Base-by-base conservation (phyloP, 2,888 invertebrate genomes). In the Microdon myrmicae region DNA sequence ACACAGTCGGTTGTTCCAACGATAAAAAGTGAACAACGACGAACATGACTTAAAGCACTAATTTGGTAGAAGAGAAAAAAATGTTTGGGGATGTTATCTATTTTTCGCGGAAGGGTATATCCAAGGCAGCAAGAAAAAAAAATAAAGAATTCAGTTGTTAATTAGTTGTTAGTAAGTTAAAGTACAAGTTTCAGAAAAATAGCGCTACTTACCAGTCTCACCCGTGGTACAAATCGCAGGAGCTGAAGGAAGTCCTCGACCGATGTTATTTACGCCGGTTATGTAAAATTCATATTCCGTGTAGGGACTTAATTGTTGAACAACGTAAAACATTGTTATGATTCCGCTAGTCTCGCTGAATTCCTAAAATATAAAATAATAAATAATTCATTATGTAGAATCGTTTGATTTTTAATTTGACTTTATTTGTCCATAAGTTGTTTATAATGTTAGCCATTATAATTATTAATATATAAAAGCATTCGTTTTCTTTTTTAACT, bases 221-320 rank as follows among this genome's bases (percentile, higher is more conserved):
- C 94, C 96, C 14, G 98, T 99, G 69, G 95, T 96, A 73, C 95
- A 91, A 74, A 92, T 89, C 31, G 91, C 91, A 1, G 96, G 90
- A 13, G 88, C 83, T 68, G 96, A 96, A 2, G 94, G 90, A 23
- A 90, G 89, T 23, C 98, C 96, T 61, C 94, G 85, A 29, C 98
- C 98, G 69, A 96, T 92, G 79, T 89, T 90, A 83, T 96, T 98
- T 44, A 94, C 94, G 14, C 96, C 96, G 71, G 94, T 90, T 69
- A 98, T 94, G 79, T 90, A 92, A 85, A 98, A 92, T 81, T 96
- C 95, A 81, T 98, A 98, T 79, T 93, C 93, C 3, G 96, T 96
- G 81, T 94, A 96, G 1, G 97, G 95, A 67, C 93, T 92, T 59
- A 96, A 84, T 70, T 88, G 90, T 49, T 92, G 87, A 45, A 97